phyloP scores from a whole-genome alignment of 2,113 vertebrate genomes.

The Mobula birostris region DNA sequence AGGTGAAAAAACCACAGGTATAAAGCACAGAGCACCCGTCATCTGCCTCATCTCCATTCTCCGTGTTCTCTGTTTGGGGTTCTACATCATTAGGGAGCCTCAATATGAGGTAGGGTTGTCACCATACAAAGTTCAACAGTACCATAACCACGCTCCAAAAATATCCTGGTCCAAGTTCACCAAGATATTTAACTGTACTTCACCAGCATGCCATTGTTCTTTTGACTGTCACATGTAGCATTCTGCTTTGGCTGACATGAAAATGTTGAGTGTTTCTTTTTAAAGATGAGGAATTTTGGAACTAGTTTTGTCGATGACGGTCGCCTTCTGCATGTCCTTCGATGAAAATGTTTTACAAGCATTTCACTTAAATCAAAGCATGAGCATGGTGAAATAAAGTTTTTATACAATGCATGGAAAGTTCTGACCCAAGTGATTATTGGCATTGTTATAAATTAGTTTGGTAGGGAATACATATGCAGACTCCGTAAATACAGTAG shows the following conservation, averaged over 20 bases:
- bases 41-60: constrained; percentile 28
- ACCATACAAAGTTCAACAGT: constrained; percentile 20
- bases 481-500: neutral
- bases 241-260: constrained; percentile 5
- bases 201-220: neutral
- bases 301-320: neutral
- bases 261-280: neutral
- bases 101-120: constrained; percentile 17
- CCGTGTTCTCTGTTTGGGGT: constrained; percentile 1
- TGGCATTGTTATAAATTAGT: neutral
- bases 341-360: constrained; percentile 8
- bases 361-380: constrained; percentile 2
- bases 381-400: constrained; percentile 26
- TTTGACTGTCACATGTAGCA: neutral
- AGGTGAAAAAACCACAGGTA: constrained; percentile 97
- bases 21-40: constrained; percentile 10
- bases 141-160: neutral
- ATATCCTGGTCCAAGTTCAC: neutral
- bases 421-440: constrained; percentile 10
- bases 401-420: neutral
- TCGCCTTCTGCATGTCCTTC: constrained; percentile 22
- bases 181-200: constrained; percentile 23
- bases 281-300: neutral
- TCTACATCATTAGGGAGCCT: constrained; percentile 31
- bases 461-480: neutral